Conservation (phyloP, 1,140 invertebrate species). For the Trypoxylus dichotomus region DNA sequence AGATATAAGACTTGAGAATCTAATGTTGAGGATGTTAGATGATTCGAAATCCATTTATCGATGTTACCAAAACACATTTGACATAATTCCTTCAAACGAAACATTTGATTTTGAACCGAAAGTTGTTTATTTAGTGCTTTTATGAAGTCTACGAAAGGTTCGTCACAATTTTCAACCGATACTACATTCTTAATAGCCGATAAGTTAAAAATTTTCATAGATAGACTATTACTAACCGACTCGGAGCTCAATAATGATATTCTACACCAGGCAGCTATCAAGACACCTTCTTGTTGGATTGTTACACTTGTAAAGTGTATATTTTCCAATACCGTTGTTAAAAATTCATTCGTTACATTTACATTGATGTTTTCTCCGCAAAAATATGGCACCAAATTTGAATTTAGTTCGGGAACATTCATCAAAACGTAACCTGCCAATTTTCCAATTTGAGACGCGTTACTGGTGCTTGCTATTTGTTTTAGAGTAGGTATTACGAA, state of each 20-base stretch:
- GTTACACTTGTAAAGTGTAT: not conserved
- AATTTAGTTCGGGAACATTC: slow-evolving; percentile 32
- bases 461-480: slow-evolving; percentile 35
- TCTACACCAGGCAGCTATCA: slow-evolving; percentile 9
- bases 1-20: slow-evolving; percentile 42
- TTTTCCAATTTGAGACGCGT: slow-evolving; percentile 36
- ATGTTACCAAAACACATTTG: slow-evolving; percentile 43
- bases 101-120: not conserved
- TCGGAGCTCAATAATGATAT: not conserved
- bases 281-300: not conserved
- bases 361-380: not conserved
- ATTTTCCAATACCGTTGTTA: not conserved
- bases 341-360: slow-evolving; percentile 14
- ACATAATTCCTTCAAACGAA: slow-evolving; percentile 38
- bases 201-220: slow-evolving; percentile 5
- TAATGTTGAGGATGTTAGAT: slow-evolving; percentile 39
- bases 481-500: slow-evolving; percentile 43
- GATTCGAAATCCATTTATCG: slow-evolving; percentile 39
- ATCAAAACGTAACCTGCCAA: slow-evolving; percentile 42
- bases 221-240: not conserved
- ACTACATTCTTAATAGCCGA: not conserved
- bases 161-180: not conserved
- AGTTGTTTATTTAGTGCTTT: slow-evolving; percentile 23
- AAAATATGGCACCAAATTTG: not conserved
- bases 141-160: slow-evolving; percentile 4